These are phyloP conservation scores for Grus americana DNA, from an alignment of 2,113 vertebrate species.

Conservation along the genomic window DNA sequence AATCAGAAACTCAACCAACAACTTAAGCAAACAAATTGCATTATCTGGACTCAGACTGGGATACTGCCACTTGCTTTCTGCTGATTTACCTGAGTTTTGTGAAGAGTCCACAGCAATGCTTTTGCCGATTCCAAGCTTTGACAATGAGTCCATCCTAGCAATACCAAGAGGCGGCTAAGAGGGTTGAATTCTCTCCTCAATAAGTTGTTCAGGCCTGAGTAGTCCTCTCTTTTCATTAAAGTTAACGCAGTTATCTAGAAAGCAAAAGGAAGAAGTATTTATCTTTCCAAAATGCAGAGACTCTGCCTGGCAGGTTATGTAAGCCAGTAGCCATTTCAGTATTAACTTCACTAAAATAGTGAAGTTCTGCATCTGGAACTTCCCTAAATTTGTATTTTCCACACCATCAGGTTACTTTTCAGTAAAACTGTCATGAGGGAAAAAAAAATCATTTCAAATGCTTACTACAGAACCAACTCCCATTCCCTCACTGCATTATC, in stretches of 20 bases:
- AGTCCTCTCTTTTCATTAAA: conserved; percentile 90
- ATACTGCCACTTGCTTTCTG: not conserved
- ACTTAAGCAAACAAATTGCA: not conserved
- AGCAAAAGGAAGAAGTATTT: not conserved
- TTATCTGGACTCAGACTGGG: not conserved
- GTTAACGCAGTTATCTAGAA: conserved; percentile 89
- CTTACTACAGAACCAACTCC: not conserved
- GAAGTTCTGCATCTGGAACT: not conserved
- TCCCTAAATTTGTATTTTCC: not conserved
- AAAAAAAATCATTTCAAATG: not conserved
- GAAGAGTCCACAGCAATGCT: conserved; percentile 82
- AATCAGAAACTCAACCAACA: too few species aligned
- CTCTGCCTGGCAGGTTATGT: not conserved
- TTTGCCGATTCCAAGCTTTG: conserved; percentile 86
- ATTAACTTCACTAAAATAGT: not conserved
- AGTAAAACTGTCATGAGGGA: not conserved
- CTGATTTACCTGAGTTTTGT: conserved; percentile 82
- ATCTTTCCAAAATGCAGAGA: not conserved
- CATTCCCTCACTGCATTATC: not conserved
- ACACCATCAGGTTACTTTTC: not conserved
- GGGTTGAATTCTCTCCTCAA: conserved; percentile 87
- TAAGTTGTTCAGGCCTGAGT: conserved; percentile 78
- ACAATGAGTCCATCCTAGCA: conserved; percentile 93
- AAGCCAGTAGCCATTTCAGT: not conserved
- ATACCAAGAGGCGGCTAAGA: conserved; percentile 86